Base-by-base conservation (phyloP, 1,140 invertebrate genomes). In the Macrocentrus cingulum region DNA sequence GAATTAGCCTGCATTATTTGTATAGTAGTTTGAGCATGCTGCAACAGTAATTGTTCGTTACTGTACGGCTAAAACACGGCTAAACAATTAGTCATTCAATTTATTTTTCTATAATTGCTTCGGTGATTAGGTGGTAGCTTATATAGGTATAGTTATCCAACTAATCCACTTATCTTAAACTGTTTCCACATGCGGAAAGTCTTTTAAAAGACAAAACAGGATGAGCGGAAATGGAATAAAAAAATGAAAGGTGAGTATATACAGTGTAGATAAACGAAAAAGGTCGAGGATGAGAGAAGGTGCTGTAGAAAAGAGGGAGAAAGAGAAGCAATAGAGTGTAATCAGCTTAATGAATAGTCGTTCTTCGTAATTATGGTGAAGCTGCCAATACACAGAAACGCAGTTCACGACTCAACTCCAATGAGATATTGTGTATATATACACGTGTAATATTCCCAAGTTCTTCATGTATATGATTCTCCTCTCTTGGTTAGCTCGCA, bases 341-440 rank as follows among this genome's bases (percentile, higher is more conserved):
- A 57, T 57, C 55, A 57, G 34, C 29, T 49, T 57, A 49, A 57
- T 57, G 55, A 50, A 57, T 57, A 57, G 55, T 57, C 55, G 45
- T 29, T 50, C 19, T 57, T n/a, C 45, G 36, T 57, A 57, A 57
- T 57, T 57, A 57, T 50, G 55, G 55, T 57, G 55, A 57, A 57
- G 55, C 55, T 57, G 55, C 55, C 55, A n/a, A n/a, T n/a, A 57
- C 55, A 57, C 46, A 41, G 46, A 36, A 25, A 48, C 20, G 11
- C 18, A 2, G 4, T 8, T 15, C 25, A 51, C 49, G 15, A 8
- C 13, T n/a, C 16, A 22, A 51, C 32, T 16, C 18, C 15, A 6
- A 20, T 11, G n/a, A n/a, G n/a, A n/a, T n/a, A n/a, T n/a, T n/a
- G n/a, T n/a, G n/a, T n/a, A n/a, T n/a, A n/a, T n/a, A n/a, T n/a